Evolutionary conservation across 2,797 vertebrate genomes (phyloP).

Genomic region (Diplodus sargus): DNA sequence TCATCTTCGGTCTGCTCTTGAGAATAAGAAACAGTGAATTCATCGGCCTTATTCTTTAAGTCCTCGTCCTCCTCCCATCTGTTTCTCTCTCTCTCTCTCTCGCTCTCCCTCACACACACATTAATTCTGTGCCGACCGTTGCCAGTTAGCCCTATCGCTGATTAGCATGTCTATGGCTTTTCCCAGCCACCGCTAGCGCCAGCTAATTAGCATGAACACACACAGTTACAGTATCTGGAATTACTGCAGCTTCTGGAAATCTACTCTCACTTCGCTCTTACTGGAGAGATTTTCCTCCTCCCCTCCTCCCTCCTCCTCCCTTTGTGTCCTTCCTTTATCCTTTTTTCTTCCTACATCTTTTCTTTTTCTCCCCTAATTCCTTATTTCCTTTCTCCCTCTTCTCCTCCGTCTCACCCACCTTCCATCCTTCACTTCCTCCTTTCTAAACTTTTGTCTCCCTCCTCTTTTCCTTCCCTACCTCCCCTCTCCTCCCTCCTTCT

Average conservation of each 20-base stretch:
- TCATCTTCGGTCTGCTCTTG: no score
- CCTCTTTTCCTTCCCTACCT: no score
- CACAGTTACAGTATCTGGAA: constrained; percentile 26
- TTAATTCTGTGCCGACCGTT: not conserved
- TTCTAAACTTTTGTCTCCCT: not conserved
- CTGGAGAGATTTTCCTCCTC: no score
- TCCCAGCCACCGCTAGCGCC: constrained; percentile 32
- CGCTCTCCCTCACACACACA: not conserved
- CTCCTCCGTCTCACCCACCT: no score
- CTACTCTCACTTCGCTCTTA: no score
- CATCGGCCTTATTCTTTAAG: not conserved
- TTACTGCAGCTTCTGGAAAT: constrained; percentile 14
- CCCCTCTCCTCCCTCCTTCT: not conserved
- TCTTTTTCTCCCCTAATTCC: no score
- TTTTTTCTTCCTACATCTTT: no score
- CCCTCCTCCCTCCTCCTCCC: not conserved
- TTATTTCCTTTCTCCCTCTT: not conserved
- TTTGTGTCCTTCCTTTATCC: no score
- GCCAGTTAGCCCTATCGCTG: constrained; percentile 1
- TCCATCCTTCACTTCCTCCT: not conserved
- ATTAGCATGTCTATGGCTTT: constrained; percentile 45
- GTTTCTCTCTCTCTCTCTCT: no score
- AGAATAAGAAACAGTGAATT: not conserved
- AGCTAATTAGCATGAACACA: constrained; percentile 35
- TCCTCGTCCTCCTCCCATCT: not conserved